Conservation (phyloP, 2,113 vertebrate species). For the Chinchilla lanigera region DNA sequence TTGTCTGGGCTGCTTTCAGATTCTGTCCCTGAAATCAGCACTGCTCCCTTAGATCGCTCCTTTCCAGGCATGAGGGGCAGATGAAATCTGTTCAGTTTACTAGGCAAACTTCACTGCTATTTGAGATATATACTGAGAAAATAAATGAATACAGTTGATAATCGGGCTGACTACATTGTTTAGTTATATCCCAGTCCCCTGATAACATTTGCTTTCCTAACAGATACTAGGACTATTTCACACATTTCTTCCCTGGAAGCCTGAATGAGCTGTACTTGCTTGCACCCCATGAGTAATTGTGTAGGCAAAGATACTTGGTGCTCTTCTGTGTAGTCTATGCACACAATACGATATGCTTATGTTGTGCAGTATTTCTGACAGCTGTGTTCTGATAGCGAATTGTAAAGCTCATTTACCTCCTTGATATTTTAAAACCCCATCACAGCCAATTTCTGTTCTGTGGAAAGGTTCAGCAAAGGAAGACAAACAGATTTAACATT, state of each 20-base stretch:
- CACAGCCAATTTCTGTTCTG: not conserved
- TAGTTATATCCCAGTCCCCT: not conserved
- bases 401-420: not conserved
- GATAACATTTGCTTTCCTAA: not conserved
- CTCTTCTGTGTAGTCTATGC: not conserved
- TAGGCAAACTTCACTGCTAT: not conserved
- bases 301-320: not conserved
- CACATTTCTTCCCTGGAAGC: not conserved
- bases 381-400: not conserved
- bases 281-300: not conserved
- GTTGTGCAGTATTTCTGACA: not conserved
- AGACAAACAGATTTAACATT: conserved; percentile 55
- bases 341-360: not conserved
- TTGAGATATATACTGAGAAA: not conserved
- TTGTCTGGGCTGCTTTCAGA: not conserved
- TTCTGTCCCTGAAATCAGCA: not conserved
- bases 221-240: not conserved
- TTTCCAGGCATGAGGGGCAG: not conserved
- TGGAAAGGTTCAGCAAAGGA: conserved; percentile 6
- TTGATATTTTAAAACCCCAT: conserved; percentile 52
- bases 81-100: not conserved
- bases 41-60: not conserved
- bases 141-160: not conserved
- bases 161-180: not conserved
- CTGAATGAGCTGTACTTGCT: not conserved